These are phyloP conservation scores for Parazoanthus atlanticus DNA, from an alignment of 92 coral and sea anemone species.

Conservation along the genomic window DNA sequence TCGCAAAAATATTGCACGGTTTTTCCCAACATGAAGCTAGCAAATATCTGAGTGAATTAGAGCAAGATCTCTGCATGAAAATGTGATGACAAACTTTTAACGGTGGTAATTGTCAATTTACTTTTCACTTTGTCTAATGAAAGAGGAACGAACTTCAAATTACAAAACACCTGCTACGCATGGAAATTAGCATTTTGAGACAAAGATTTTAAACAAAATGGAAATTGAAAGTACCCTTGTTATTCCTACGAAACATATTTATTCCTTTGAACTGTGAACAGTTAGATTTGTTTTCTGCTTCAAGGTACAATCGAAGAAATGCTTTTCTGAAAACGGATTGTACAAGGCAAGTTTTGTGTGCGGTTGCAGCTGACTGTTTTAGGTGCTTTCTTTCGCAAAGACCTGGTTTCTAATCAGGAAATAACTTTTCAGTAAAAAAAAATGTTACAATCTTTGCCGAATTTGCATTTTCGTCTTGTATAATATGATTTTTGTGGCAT, in stretches of 20 bases:
- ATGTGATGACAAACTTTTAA: background rate
- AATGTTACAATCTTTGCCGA: background rate
- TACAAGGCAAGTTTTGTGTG: background rate
- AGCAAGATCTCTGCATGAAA: background rate
- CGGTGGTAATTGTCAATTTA: conserved; percentile 4
- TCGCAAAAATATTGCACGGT: background rate
- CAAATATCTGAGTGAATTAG: background rate
- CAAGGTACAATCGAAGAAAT: background rate
- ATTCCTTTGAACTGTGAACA: background rate
- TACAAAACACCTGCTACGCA: conserved; percentile 23
- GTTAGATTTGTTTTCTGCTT: background rate
- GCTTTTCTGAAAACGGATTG: background rate
- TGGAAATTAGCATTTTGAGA: conserved; percentile 41
- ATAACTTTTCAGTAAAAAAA: background rate
- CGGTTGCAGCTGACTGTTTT: background rate
- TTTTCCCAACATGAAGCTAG: background rate
- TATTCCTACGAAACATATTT: background rate
- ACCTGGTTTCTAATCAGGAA: background rate
- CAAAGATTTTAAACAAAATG: background rate
- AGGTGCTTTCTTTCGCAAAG: background rate
- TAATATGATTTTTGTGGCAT: background rate
- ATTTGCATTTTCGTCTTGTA: background rate
- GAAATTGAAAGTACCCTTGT: background rate
- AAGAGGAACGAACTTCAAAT: conserved; percentile 11
- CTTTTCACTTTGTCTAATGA: conserved; percentile 29